Evolutionary conservation across 2,888 invertebrate genomes (phyloP).

Genomic region (Seira sanloemensis): DNA sequence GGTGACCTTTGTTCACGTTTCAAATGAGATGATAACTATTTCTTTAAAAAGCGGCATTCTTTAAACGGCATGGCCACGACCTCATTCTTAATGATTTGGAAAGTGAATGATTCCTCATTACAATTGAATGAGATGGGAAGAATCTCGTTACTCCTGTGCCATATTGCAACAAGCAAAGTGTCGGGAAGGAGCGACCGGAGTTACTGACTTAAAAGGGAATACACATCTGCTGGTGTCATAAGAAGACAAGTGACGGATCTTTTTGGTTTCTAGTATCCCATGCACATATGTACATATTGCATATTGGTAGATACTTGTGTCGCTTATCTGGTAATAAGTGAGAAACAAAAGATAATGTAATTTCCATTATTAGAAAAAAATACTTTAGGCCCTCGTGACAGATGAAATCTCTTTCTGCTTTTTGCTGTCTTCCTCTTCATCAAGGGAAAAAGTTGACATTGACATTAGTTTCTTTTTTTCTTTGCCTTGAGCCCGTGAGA

Average conservation of each 20-base stretch:
- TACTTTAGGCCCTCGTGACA: constrained; percentile 51
- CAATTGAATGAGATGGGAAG: neutral
- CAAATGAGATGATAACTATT: constrained; percentile 10
- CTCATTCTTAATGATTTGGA: constrained; percentile 36
- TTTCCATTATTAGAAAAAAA: constrained; percentile 58
- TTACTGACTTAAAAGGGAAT: constrained; percentile 46
- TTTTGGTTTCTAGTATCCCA: no score
- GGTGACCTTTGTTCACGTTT: constrained; percentile 14
- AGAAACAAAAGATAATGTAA: constrained; percentile 28
- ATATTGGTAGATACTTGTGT: neutral
- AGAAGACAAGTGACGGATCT: no score
- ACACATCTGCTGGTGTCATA: neutral
- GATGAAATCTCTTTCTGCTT: constrained; percentile 53
- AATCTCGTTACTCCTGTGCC: neutral
- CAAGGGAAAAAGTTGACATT: constrained; percentile 46
- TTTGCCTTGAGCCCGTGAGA: neutral
- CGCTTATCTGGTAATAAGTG: neutral
- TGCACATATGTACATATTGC: no score
- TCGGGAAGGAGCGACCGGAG: constrained; percentile 17
- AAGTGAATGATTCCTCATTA: constrained; percentile 6
- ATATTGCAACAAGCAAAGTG: constrained; percentile 45
- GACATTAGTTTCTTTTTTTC: constrained; percentile 37
- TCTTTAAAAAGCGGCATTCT: neutral
- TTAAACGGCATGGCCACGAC: neutral
- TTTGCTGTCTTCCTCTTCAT: constrained; percentile 25